Percentiles rank a stretch among this genome's conserved stretches.
These are phyloP conservation scores for Laodelphax striatellus DNA, from an alignment of 1,140 invertebrate species.

Conservation along the genomic window DNA sequence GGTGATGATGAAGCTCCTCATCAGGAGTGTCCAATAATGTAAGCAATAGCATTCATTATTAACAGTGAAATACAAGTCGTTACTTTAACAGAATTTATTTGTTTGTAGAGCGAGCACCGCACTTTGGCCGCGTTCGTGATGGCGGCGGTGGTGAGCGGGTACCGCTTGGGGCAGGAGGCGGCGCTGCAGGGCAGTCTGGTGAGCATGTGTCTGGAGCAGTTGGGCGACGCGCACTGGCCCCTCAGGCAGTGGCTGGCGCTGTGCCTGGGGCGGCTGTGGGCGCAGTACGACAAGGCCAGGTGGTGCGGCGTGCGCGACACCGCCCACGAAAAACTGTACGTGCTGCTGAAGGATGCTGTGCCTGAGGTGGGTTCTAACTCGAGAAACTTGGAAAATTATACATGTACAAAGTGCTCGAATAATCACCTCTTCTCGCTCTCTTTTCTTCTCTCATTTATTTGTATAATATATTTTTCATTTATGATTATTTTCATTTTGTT, in stretches of 20 bases:
- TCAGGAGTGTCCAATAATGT: too few species aligned
- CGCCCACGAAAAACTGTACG: slow-evolving; percentile 88
- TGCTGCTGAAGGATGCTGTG: slow-evolving; percentile 61
- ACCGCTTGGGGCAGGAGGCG: slow-evolving; percentile 73
- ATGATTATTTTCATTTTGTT: too few species aligned
- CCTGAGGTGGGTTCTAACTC: slow-evolving; percentile 64
- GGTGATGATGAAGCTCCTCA: too few species aligned
- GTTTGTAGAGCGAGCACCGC: slow-evolving; percentile 75
- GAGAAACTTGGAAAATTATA: too few species aligned
- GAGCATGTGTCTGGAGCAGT: slow-evolving; percentile 77
- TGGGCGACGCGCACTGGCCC: slow-evolving; percentile 47
- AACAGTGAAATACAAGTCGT: too few species aligned
- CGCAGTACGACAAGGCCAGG: slow-evolving; percentile 79
- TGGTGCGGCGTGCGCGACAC: slow-evolving; percentile 94
- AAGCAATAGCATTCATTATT: too few species aligned
- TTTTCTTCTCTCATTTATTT: too few species aligned
- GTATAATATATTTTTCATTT: too few species aligned
- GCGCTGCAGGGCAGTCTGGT: slow-evolving; percentile 78
- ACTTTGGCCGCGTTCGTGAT: slow-evolving; percentile 87
- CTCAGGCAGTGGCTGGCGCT: slow-evolving; percentile 87
- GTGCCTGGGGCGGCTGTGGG: slow-evolving; percentile 88
- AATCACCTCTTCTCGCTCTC: too few species aligned
- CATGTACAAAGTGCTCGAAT: too few species aligned
- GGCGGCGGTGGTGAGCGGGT: slow-evolving; percentile 84
- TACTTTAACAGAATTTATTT: too few species aligned